Conservation (phyloP, 2,888 invertebrate species). For the Mesorhabditis belari region DNA sequence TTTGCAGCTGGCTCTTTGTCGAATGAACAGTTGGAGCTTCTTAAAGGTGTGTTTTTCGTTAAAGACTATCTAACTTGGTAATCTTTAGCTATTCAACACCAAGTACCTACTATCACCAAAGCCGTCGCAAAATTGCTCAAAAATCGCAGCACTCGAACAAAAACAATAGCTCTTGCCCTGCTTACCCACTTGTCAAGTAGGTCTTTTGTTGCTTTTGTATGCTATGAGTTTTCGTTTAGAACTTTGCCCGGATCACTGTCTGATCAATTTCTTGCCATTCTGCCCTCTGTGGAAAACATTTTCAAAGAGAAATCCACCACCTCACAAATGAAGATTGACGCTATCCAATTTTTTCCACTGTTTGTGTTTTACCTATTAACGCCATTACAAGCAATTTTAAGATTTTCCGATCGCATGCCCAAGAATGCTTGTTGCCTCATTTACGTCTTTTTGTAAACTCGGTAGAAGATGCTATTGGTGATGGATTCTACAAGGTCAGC, state of each 20-base stretch:
- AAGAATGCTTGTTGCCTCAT: conserved; percentile 67
- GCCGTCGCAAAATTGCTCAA: conserved; percentile 81
- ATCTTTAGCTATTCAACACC: conserved; percentile 63
- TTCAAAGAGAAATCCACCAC: conserved; percentile 24
- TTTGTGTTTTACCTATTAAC: not conserved
- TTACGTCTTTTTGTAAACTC: conserved; percentile 57
- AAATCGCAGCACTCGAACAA: conserved; percentile 69
- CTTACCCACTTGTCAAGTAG: no score
- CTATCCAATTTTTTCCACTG: conserved; percentile 78
- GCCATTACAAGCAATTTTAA: not conserved
- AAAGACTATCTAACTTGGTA: conserved; percentile 4
- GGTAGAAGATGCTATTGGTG: conserved; percentile 80
- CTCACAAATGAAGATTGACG: conserved; percentile 84
- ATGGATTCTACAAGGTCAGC: conserved; percentile 90
- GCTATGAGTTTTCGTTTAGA: conserved; percentile 4
- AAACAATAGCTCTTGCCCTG: conserved; percentile 84
- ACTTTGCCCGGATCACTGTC: conserved; percentile 65
- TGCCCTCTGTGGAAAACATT: conserved; percentile 78
- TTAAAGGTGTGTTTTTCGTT: conserved; percentile 6
- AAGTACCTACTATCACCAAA: conserved; percentile 56
- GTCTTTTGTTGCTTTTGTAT: no score
- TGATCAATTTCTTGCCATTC: conserved; percentile 73
- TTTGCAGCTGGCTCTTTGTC: conserved; percentile 10
- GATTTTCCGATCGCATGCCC: conserved; percentile 3
- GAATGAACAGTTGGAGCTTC: conserved; percentile 7